Evolutionary conservation across 2,797 vertebrate genomes (phyloP).

Genomic region (Labeo calbasu): DNA sequence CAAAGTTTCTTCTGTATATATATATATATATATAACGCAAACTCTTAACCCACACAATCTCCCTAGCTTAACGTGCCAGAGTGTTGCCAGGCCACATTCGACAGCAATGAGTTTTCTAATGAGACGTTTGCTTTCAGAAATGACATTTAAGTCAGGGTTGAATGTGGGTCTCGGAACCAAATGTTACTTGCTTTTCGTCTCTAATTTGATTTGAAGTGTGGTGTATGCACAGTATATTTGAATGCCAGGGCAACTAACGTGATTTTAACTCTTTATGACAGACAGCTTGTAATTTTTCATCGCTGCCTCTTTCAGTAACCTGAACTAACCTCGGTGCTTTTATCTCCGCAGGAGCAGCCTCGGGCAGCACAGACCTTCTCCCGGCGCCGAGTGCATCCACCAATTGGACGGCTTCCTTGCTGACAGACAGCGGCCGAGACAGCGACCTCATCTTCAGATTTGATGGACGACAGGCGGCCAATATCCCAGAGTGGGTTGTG

Average conservation of each 20-base stretch:
- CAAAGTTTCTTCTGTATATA: neutral
- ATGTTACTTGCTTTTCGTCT: slow-evolving; percentile 43
- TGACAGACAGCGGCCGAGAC: slow-evolving; percentile 86
- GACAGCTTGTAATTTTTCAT: slow-evolving; percentile 30
- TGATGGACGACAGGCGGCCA: slow-evolving; percentile 91
- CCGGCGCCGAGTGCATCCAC: slow-evolving; percentile 84
- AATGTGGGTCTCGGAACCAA: slow-evolving; percentile 35
- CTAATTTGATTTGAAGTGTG: slow-evolving; percentile 46
- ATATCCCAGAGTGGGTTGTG: slow-evolving; percentile 90
- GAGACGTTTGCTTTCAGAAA: slow-evolving; percentile 34
- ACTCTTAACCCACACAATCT: neutral
- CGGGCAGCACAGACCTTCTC: slow-evolving; percentile 92
- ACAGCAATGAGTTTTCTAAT: slow-evolving; percentile 23
- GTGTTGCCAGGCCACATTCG: neutral
- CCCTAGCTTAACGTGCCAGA: neutral
- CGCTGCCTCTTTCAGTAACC: slow-evolving; percentile 18
- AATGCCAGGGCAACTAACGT: slow-evolving; percentile 39
- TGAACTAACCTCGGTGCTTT: slow-evolving; percentile 29
- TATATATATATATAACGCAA: neutral
- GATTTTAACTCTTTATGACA: slow-evolving; percentile 44
- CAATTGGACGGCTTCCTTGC: slow-evolving; percentile 91
- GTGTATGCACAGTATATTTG: slow-evolving; percentile 23
- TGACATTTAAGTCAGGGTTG: slow-evolving; percentile 44
- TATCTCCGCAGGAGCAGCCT: slow-evolving; percentile 85
- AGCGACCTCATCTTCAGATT: slow-evolving; percentile 92